Evolutionary conservation across 2,113 vertebrate genomes (phyloP).

Genomic region (Acinonyx jubatus): DNA sequence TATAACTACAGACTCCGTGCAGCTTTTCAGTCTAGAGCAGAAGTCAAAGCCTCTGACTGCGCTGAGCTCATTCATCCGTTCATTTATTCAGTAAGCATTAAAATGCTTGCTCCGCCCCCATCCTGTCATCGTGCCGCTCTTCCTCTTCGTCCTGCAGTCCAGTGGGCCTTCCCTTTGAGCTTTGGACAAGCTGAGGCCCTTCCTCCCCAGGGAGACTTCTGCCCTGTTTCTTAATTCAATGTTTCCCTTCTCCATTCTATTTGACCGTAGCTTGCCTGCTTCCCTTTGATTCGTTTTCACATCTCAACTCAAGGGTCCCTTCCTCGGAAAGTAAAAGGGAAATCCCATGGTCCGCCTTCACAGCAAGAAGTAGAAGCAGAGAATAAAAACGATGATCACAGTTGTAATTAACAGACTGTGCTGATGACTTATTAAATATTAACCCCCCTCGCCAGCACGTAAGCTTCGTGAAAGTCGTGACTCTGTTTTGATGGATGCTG

Average conservation of each 20-base stretch:
- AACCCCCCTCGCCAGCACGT: not conserved
- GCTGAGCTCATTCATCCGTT: not conserved
- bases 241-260: not conserved
- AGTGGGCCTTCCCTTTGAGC: not conserved
- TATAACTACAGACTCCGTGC: not conserved
- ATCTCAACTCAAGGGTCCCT: not conserved
- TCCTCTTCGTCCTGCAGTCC: not conserved
- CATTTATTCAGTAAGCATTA: not conserved
- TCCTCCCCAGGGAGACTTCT: not conserved
- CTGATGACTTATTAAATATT: not conserved
- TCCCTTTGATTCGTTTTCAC: not conserved
- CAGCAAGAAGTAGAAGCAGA: not conserved
- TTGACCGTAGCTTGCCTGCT: not conserved
- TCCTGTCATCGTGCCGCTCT: not conserved
- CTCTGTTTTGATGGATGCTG: not conserved
- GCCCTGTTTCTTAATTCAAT: not conserved
- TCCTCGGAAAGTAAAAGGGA: not conserved
- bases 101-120: not conserved
- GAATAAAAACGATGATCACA: not conserved
- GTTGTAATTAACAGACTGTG: not conserved
- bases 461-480: fast-evolving
- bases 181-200: not conserved
- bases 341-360: not conserved
- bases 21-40: not conserved
- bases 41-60: not conserved